Evolutionary conservation across 2,888 invertebrate species (phyloP), one percentile per base, ranked within the genome.

Genomic region (Lasioglossum pauxillum): DNA sequence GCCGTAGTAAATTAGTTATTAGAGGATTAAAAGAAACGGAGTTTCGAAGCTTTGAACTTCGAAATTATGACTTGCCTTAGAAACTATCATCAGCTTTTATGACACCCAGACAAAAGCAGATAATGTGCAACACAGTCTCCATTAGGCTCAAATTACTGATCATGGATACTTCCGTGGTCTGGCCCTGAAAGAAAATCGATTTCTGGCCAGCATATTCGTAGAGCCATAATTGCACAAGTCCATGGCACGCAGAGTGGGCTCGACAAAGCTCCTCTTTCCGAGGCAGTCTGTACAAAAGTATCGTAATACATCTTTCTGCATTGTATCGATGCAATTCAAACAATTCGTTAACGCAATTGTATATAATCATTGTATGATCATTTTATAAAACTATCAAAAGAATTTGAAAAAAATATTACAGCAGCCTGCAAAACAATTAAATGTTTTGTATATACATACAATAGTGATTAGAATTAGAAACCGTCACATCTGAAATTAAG

Each of bases 401-500:
- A 83, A 74, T 53, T 75, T 67, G 41, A 38, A 57, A 75, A 75
- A 75, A 86, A 75, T 69, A 75, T 83, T 87, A 69, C 53, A 71
- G 69, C 44, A 78, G 80, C 75, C 79, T 83, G 35, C 60, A 78
- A 85, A 83, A 64, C 86, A 83, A 80, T 67, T 46, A 38, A 72
- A 79, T 75, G 5, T 49, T 53, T 53, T 74, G 23, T 80, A 79
- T 83, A 84, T 82, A 71, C 80, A 83, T 86, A 79, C 72, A 41
- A 31, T 46, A 86, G 12, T 75, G 75, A 86, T 90, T 80, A 78
- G 87, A 85, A 87, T 87, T 89, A 88, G 80, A 89, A 83, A 75
- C 79, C 69, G 60, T 74, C 16, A 60, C 41, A 79, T 75, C 19
- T 73, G n/a, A 60, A 86, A 84, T 86, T 91, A 88, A 69, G 85